Evolutionary conservation across 2,797 vertebrate genomes (phyloP).

Genomic region (Hapalemur alaotrensis): DNA sequence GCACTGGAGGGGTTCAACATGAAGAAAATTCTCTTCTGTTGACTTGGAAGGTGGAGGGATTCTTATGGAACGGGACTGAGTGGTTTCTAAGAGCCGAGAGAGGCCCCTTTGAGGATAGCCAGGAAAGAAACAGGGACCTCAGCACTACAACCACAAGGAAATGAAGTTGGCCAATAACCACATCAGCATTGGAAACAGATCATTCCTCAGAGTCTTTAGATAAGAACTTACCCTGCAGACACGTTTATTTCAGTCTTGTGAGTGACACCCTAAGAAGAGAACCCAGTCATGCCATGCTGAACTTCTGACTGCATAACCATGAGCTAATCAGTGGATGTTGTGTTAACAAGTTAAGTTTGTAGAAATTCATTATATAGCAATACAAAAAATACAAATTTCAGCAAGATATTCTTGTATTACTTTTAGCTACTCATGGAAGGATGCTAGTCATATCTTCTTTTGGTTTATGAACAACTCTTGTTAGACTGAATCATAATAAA

Average conservation of each 20-base stretch:
- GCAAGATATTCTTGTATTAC: background rate
- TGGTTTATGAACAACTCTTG: background rate
- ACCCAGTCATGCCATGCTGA: rapidly evolving
- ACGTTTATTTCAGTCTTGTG: background rate
- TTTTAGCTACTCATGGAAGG: background rate
- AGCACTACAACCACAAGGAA: background rate
- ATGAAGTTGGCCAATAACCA: background rate
- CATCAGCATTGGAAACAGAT: background rate
- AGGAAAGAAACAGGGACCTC: background rate
- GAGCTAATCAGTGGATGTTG: background rate
- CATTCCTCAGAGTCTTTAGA: background rate
- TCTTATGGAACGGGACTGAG: background rate
- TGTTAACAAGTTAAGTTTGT: background rate
- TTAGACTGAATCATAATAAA: background rate
- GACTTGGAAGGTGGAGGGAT: background rate
- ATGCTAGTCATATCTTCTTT: background rate
- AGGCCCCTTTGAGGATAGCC: background rate
- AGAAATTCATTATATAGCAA: background rate
- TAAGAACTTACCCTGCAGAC: background rate
- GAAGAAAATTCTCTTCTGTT: background rate
- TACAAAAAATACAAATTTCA: background rate
- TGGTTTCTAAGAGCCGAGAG: background rate
- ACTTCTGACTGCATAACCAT: background rate
- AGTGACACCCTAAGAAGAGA: background rate
- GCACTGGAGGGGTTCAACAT: background rate